A percentile compares a stretch with the other conserved stretches of the same genome.
phyloP scores from a whole-genome alignment of 2,113 vertebrate genomes.

The Heliornis fulica region DNA sequence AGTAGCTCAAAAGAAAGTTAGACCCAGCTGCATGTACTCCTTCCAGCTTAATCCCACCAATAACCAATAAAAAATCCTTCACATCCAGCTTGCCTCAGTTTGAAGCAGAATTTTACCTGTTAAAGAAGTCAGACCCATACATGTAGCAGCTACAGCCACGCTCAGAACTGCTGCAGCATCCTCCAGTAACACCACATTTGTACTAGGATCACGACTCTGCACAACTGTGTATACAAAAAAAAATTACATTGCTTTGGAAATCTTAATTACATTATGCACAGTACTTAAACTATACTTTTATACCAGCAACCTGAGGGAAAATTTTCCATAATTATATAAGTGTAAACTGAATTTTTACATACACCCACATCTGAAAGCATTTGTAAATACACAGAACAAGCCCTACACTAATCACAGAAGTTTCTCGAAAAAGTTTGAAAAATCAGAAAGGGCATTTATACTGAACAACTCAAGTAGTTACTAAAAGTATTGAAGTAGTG shows the following conservation, averaged over 20 bases:
- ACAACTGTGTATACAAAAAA: slow-evolving; percentile 77
- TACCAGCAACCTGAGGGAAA: background rate
- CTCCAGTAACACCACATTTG: slow-evolving; percentile 95
- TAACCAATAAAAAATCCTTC: background rate
- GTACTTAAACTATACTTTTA: background rate
- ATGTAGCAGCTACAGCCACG: slow-evolving; percentile 87
- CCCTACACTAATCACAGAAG: background rate
- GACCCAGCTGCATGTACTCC: background rate
- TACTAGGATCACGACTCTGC: slow-evolving; percentile 94
- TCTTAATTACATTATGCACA: background rate
- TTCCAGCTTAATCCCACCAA: background rate
- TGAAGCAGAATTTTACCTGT: slow-evolving; percentile 81
- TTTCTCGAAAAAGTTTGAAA: background rate
- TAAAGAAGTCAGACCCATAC: slow-evolving; percentile 95
- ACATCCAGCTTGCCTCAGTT: background rate
- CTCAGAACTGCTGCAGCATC: slow-evolving; percentile 95
- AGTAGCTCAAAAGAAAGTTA: background rate
- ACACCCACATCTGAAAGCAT: background rate
- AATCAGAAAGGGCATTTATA: background rate
- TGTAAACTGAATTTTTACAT: background rate
- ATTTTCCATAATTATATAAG: background rate
- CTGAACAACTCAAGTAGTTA: background rate
- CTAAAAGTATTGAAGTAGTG: background rate
- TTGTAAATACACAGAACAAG: background rate
- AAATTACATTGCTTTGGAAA: background rate